These are phyloP conservation scores for Riparia riparia DNA, from an alignment of 2,113 vertebrate genomes.

Conservation along the genomic window DNA sequence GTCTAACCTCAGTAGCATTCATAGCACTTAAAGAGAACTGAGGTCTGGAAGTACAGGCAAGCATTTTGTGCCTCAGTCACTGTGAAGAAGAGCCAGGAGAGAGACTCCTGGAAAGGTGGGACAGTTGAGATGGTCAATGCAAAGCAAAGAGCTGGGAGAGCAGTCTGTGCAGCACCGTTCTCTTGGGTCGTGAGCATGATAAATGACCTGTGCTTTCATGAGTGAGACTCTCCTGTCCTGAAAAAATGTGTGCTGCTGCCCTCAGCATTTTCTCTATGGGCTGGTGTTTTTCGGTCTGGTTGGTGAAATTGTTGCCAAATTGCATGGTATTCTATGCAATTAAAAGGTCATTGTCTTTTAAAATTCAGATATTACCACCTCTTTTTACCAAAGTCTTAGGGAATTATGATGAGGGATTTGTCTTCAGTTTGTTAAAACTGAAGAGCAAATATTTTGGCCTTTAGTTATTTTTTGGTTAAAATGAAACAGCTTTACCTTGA, in stretches of 20 bases:
- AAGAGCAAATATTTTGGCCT: background rate
- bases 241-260: background rate
- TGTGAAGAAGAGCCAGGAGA: background rate
- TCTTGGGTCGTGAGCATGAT: background rate
- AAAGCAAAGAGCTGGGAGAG: background rate
- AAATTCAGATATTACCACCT: background rate
- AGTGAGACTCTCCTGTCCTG: background rate
- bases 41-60: background rate
- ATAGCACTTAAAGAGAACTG: background rate
- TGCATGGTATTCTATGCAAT: background rate
- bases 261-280: background rate
- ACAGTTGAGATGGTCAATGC: background rate
- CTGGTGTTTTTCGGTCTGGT: background rate
- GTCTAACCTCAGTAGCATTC: background rate
- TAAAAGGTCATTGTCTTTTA: background rate
- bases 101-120: background rate
- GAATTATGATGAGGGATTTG: background rate
- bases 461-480: constrained; percentile 25
- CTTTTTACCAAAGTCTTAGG: background rate
- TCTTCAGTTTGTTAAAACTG: background rate
- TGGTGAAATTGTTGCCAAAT: background rate
- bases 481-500: constrained; percentile 3
- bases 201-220: background rate
- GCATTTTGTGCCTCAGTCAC: background rate
- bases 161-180: background rate